phyloP scores from a whole-genome alignment of 2,113 vertebrate genomes.

The Perognathus longimembris region DNA sequence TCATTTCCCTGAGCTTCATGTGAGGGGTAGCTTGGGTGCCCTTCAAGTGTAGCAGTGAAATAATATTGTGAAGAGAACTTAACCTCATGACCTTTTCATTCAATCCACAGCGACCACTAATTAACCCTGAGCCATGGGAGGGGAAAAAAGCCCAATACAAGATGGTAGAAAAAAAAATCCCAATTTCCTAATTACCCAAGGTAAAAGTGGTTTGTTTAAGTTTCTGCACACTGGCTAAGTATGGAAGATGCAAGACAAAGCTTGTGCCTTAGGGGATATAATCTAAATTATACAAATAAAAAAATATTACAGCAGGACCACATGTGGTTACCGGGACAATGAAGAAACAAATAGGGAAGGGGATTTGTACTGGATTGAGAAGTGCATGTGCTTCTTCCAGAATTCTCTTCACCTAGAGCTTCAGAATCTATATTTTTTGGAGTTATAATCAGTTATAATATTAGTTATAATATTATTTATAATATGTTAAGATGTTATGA shows the following conservation, averaged over 20 bases:
- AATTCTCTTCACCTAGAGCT: neutral
- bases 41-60: neutral
- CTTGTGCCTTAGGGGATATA: neutral
- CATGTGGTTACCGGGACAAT: neutral
- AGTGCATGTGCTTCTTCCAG: neutral
- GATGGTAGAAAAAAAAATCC: neutral
- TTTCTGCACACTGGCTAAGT: neutral
- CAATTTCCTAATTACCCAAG: neutral
- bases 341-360: neutral
- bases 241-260: slow-evolving; percentile 2
- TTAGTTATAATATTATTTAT: no score
- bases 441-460: neutral
- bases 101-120: neutral
- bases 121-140: slow-evolving; percentile 11
- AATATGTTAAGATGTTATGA: neutral
- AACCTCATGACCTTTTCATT: neutral
- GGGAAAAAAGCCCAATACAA: neutral
- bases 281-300: slow-evolving; percentile 11
- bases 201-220: neutral
- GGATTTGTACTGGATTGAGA: neutral
- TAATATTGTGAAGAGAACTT: neutral
- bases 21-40: neutral
- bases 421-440: neutral
- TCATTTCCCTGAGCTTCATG: neutral
- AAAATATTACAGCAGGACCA: neutral